Conservation (phyloP, 53 echinoderm and acorn worm species). For the Luidia sarsii region DNA sequence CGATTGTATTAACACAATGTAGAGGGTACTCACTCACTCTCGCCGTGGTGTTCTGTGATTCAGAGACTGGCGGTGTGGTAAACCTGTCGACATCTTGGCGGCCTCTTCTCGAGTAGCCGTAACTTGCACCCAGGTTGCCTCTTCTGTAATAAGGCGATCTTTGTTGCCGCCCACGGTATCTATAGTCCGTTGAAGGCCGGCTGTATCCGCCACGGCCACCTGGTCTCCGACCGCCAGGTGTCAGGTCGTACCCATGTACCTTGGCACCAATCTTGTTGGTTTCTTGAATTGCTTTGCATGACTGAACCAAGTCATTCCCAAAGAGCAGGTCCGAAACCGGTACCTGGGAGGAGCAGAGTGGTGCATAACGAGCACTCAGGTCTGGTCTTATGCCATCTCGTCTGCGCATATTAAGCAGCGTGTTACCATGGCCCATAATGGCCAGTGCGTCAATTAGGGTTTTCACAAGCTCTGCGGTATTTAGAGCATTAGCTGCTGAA, state of each 20-base stretch:
- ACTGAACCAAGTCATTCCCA: not conserved
- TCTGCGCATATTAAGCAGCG: not conserved
- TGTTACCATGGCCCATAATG: not conserved
- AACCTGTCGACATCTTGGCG: no score
- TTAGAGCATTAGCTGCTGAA: not conserved
- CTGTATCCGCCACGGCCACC: no score
- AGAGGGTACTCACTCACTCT: not conserved
- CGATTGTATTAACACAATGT: no score
- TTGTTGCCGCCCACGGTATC: not conserved
- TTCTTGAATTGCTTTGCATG: not conserved
- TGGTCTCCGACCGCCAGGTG: no score
- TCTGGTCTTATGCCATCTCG: not conserved
- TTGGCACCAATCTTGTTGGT: no score
- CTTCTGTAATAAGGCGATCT: not conserved
- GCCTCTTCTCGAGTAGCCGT: no score
- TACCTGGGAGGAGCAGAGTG: not conserved
- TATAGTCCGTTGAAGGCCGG: not conserved
- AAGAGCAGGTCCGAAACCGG: not conserved
- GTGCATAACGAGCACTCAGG: no score
- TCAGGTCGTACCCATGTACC: no score
- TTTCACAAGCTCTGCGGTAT: not conserved
- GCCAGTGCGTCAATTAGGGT: slow-evolving; percentile 1
- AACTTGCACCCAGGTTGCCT: no score
- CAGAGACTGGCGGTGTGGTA: no score
- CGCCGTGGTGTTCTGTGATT: not conserved